Conservation (phyloP, 2,113 vertebrate genomes). For the Pelvicachromis taeniatus region DNA sequence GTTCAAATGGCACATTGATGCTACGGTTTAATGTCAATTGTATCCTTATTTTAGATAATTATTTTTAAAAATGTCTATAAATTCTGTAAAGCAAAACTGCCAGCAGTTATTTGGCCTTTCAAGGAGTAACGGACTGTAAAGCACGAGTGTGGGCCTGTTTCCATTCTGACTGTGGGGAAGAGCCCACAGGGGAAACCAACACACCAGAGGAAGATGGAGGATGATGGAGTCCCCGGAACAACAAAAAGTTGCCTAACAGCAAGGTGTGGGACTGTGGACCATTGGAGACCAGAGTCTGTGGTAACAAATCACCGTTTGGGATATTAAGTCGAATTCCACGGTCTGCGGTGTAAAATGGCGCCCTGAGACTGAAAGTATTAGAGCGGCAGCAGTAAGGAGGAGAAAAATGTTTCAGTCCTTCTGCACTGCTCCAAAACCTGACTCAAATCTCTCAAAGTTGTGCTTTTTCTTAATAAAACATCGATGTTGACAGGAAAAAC, state of each 20-base stretch:
- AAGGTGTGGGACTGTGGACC: constrained; percentile 8
- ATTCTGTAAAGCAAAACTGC: background rate
- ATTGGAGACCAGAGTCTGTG: background rate
- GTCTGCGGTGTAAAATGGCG: background rate
- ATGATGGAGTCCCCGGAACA: constrained; percentile 8
- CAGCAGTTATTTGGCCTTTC: background rate
- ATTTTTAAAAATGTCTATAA: rapidly evolving
- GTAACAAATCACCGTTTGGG: constrained; percentile 25
- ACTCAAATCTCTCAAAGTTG: background rate
- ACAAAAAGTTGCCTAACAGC: constrained; percentile 8
- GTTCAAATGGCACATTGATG: background rate
- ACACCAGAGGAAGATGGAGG: too few species aligned
- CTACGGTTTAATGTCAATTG: background rate
- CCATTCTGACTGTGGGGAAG: background rate
- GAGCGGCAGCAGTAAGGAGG: background rate
- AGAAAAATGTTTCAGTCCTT: background rate
- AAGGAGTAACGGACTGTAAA: background rate
- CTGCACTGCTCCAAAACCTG: background rate
- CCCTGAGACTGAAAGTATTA: background rate
- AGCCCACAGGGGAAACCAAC: background rate
- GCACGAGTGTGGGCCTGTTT: background rate
- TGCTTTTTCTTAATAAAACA: constrained; percentile 26
- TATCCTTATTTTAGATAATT: background rate
- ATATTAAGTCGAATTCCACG: constrained; percentile 12
- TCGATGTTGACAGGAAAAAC: background rate